These are phyloP conservation scores for Drosophila demipolita DNA, from an alignment of 2,888 invertebrate genomes.

Conservation along the genomic window DNA sequence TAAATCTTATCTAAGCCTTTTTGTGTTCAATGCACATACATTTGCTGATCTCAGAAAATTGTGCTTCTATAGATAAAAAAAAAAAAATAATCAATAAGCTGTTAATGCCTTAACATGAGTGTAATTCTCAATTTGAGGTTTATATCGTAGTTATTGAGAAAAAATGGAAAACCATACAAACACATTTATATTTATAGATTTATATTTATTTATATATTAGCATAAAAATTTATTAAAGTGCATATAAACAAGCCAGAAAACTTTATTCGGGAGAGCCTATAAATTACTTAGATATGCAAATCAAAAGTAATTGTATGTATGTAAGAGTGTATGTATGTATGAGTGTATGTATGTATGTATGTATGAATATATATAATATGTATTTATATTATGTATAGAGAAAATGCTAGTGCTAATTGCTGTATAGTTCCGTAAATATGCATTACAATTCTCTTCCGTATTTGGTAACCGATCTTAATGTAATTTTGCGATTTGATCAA, in stretches of 20 bases:
- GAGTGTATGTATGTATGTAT: neutral
- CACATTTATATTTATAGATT: neutral
- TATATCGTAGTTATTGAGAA: neutral
- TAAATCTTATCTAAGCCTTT: neutral
- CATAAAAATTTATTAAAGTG: neutral
- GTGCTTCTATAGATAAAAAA: neutral
- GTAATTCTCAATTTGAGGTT: neutral
- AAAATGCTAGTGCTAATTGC: neutral
- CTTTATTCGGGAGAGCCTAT: neutral
- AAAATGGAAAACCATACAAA: neutral
- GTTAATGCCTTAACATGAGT: too few relatives aligned
- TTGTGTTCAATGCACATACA: too few relatives aligned
- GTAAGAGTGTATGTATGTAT: neutral
- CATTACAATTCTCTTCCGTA: neutral
- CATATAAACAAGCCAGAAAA: neutral
- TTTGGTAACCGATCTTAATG: neutral
- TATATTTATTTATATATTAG: neutral
- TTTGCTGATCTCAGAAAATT: neutral
- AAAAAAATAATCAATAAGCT: neutral
- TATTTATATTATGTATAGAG: neutral
- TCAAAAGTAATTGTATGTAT: neutral
- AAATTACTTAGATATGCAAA: neutral
- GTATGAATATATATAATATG: neutral
- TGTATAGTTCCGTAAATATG: neutral
- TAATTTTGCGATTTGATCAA: neutral